Percentiles rank a stretch among this genome's conserved stretches.
These are phyloP conservation scores for Sebastes vulpes DNA, from an alignment of 2,797 vertebrate genomes.

Conservation along the genomic window DNA sequence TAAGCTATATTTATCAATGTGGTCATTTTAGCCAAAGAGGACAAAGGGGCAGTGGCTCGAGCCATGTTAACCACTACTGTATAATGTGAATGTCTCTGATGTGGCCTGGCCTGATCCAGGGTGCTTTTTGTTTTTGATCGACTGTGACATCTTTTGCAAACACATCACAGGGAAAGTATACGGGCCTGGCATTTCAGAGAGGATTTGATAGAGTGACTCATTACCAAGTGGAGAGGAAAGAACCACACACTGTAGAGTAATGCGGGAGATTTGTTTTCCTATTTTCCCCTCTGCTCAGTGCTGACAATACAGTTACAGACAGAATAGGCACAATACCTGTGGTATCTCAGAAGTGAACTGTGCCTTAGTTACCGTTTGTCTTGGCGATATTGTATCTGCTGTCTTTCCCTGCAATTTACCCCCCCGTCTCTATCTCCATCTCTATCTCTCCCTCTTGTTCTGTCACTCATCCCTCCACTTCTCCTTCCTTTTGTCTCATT, in stretches of 20 bases:
- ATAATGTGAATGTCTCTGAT: not conserved
- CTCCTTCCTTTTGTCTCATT: conserved; percentile 64
- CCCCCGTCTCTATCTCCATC: conserved; percentile 24
- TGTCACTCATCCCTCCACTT: conserved; percentile 51
- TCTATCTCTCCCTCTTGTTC: conserved; percentile 53
- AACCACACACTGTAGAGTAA: conserved; percentile 23
- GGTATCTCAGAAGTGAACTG: conserved; percentile 51
- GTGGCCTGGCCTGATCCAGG: not conserved
- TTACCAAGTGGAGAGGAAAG: conserved; percentile 58
- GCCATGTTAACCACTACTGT: not conserved
- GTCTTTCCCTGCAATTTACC: conserved; percentile 36
- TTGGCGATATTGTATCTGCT: conserved; percentile 53
- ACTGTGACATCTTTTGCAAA: conserved; percentile 1
- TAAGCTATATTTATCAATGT: not conserved
- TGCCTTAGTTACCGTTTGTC: conserved; percentile 65
- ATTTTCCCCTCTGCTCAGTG: conserved; percentile 40
- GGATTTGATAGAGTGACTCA: conserved; percentile 66
- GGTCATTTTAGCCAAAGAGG: not conserved
- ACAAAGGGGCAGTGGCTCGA: not conserved
- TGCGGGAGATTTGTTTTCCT: conserved; percentile 51
- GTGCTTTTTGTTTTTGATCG: not conserved
- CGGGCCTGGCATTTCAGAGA: conserved; percentile 47
- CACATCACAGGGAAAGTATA: conserved; percentile 5
- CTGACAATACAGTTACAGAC: conserved; percentile 69
- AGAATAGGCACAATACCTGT: conserved; percentile 70